phyloP scores from a whole-genome alignment of 1,140 invertebrate species.

The Coptotermes formosanus region DNA sequence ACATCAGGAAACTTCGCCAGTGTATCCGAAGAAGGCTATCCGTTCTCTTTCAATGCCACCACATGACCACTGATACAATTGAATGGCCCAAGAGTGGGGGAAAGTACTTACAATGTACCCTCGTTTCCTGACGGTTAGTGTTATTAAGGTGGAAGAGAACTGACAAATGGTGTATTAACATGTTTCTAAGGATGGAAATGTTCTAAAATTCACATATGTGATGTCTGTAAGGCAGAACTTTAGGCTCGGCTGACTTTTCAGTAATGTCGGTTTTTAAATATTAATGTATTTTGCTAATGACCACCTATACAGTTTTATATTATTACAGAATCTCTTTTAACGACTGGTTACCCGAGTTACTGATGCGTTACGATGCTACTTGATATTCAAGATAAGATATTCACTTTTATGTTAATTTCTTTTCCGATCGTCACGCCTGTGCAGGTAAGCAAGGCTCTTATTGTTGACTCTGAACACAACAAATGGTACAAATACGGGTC shows the following conservation, averaged over 20 bases:
- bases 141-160: not conserved
- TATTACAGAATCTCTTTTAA: not conserved
- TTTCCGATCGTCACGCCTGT: no score
- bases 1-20: not conserved
- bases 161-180: not conserved
- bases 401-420: no score
- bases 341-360: not conserved
- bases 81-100: not conserved
- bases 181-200: not conserved
- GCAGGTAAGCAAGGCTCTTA: no score
- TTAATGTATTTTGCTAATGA: not conserved
- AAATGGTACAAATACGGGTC: no score
- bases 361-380: not conserved
- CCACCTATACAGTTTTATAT: no score
- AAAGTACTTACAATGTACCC: not conserved
- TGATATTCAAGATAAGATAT: not conserved
- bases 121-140: not conserved
- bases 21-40: not conserved
- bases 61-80: conserved; percentile 1
- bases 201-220: not conserved
- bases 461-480: no score
- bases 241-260: not conserved
- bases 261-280: not conserved
- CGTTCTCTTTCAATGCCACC: not conserved
- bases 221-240: not conserved